A percentile compares a stretch with the other conserved stretches of the same genome.
Conservation (phyloP, 2,888 invertebrate species). For the Parapristionchus giblindavisi region DNA sequence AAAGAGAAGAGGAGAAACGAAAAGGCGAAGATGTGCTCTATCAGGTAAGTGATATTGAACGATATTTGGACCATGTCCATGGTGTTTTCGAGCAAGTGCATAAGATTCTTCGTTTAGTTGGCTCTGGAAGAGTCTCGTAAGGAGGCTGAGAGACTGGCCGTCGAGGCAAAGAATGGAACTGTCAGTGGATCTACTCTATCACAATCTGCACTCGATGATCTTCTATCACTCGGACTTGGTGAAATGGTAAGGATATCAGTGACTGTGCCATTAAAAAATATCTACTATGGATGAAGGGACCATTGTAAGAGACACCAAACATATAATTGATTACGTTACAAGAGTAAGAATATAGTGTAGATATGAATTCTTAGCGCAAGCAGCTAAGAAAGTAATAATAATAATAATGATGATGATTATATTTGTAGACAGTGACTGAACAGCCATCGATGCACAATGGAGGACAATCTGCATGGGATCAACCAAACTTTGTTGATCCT, state of each 20-base stretch:
- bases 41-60: slow-evolving; percentile 78
- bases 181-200: slow-evolving; percentile 45
- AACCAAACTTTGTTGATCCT: slow-evolving; percentile 31
- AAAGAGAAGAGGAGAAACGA: slow-evolving; percentile 90
- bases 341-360: background rate
- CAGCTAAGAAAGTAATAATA: background rate
- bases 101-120: slow-evolving; percentile 53
- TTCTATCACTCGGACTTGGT: slow-evolving; percentile 65
- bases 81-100: no score
- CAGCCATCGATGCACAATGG: slow-evolving; percentile 12
- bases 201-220: slow-evolving; percentile 65
- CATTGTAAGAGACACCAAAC: background rate
- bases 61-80: no score
- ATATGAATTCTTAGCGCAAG: background rate
- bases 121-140: slow-evolving; percentile 62
- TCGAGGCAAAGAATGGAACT: slow-evolving; percentile 45
- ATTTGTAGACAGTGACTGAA: slow-evolving; percentile 28
- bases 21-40: slow-evolving; percentile 94
- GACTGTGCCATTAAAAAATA: no score
- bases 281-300: background rate
- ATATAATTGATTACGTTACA: background rate
- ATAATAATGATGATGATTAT: background rate
- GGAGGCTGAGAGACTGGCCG: slow-evolving; percentile 56
- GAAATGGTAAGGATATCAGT: slow-evolving; percentile 39
- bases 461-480: slow-evolving; percentile 32